Conservation (phyloP, 2,113 vertebrate species). For the Zosterops hypoxanthus region DNA sequence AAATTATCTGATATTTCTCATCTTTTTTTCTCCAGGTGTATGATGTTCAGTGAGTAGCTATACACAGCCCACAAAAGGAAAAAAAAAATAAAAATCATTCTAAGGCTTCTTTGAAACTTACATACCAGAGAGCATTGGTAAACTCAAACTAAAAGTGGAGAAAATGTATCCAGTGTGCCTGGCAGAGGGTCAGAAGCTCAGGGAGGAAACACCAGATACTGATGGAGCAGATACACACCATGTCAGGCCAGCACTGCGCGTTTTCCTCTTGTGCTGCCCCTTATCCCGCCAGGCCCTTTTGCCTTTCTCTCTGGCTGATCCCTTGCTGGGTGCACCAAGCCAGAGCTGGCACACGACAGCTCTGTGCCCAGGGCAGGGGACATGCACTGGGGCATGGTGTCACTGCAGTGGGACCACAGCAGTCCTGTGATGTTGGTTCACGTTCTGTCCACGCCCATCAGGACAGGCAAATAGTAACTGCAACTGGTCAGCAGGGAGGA, state of each 20-base stretch:
- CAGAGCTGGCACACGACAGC: rapidly evolving
- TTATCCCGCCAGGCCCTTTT: not conserved
- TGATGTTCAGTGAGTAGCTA: not conserved
- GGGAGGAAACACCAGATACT: not conserved
- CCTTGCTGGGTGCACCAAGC: not conserved
- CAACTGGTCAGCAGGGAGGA: rapidly evolving
- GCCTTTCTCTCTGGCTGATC: not conserved
- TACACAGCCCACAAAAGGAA: not conserved
- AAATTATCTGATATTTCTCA: not conserved
- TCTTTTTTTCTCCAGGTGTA: not conserved
- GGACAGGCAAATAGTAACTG: not conserved
- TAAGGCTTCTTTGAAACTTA: not conserved
- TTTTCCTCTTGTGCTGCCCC: not conserved
- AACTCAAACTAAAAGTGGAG: not conserved
- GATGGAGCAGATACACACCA: rapidly evolving
- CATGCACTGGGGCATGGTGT: rapidly evolving
- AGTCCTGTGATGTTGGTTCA: not conserved
- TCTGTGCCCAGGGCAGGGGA: not conserved
- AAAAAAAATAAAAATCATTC: not conserved
- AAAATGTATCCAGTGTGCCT: not conserved
- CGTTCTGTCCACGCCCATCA: not conserved
- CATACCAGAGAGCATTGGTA: not conserved
- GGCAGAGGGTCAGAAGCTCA: not conserved
- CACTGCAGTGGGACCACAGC: not conserved
- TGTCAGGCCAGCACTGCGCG: rapidly evolving